Conservation (phyloP, 2,797 vertebrate genomes). For the Paedocypris micromegethes region DNA sequence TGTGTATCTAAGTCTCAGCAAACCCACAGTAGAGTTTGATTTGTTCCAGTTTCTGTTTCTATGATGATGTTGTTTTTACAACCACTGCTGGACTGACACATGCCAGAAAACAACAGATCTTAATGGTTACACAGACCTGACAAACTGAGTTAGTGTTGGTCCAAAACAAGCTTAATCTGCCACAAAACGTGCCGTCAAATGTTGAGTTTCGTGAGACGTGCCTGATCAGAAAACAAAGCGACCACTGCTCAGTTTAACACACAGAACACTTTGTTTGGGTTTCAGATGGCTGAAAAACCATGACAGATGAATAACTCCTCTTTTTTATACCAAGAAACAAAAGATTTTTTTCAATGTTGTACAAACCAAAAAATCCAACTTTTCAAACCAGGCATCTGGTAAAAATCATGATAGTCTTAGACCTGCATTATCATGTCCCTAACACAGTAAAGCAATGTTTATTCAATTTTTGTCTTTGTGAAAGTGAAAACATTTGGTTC, state of each 20-base stretch:
- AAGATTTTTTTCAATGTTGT: conserved; percentile 44
- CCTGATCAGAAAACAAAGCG: conserved; percentile 15
- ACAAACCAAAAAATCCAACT: conserved; percentile 44
- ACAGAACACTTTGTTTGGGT: conserved; percentile 49
- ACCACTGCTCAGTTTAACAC: conserved; percentile 45
- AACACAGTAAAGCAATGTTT: conserved; percentile 62
- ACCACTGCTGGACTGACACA: too few relatives aligned
- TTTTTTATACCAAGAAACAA: conserved; percentile 43
- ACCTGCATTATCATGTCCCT: conserved; percentile 57
- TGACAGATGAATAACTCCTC: conserved; percentile 41
- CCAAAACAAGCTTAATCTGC: too few relatives aligned
- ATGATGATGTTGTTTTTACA: too few relatives aligned
- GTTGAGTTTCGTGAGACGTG: background rate
- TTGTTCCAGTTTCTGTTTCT: too few relatives aligned
- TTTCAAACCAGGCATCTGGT: conserved; percentile 62
- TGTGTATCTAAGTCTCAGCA: too few relatives aligned
- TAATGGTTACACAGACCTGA: too few relatives aligned
- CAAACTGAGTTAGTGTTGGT: too few relatives aligned
- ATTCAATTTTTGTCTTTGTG: conserved; percentile 64
- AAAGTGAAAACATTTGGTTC: conserved; percentile 64
- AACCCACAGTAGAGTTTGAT: too few relatives aligned
- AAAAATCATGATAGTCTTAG: conserved; percentile 62
- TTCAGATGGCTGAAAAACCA: conserved; percentile 57
- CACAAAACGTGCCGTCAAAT: background rate
- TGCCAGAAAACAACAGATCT: too few relatives aligned